Base-by-base conservation (phyloP, 2,888 invertebrate species). In the Ophraella communa region DNA sequence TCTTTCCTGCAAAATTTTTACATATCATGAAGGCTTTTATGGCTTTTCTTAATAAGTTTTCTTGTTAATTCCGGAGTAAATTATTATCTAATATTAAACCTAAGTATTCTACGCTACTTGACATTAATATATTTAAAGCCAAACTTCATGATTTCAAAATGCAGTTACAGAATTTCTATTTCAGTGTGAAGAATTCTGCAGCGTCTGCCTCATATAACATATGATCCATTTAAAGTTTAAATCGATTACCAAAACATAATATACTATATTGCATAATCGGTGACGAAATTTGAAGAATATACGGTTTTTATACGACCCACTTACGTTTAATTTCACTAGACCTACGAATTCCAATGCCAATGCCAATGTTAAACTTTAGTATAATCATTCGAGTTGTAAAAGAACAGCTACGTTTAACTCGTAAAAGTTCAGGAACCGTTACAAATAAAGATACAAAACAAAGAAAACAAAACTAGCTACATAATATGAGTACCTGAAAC, bases 271-370 rank as follows among this genome's bases (percentile, higher is more conserved):
- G 17, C 5, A 7, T 39, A 39, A 39, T 39, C 14, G 7, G 1
- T 39, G 14, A 14, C 7, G 14, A 39, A 39, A 39, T 14, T 39
- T 39, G 17, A 14, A 47, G 23, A 47, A 47, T 14, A n/a, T 2
- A 23, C n/a, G n/a, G 11, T n/a, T 30, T 30, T 30, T 47, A 14
- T 11, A 21, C 23, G 47, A 47, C 47, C 47, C 23, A 47, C 47
- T 20, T 4, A 47, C 21, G 23, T 23, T 10, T 1, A 47, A 47
- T 47, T 47, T 47, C 47, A 47, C 47, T 45, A 10, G 11, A 20
- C n/a, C n/a, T 11, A 47, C 23, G n/a, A 47, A n/a, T 14, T 21
- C 23, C 47, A 47, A 47, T 47, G 47, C 23, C 47, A 47, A n/a
- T 11, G 47, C 47, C 21, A 20, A 21, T 45, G 45, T 45, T 21